These are phyloP conservation scores for Diceros bicornis DNA, from an alignment of 2,797 vertebrate genomes.

Conservation along the genomic window DNA sequence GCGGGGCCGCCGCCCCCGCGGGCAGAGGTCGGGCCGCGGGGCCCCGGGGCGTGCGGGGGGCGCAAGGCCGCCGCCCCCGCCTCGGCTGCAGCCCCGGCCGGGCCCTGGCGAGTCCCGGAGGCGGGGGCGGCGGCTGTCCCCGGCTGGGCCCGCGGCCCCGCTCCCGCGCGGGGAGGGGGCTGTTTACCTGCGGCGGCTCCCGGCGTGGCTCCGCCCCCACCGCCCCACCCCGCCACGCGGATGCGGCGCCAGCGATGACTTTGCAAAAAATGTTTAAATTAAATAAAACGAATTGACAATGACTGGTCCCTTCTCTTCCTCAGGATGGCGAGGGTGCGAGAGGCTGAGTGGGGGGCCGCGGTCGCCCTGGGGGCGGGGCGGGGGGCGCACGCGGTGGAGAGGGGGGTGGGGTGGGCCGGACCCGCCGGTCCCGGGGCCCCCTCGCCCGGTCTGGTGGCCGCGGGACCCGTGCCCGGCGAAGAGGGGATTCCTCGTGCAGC, in stretches of 20 bases:
- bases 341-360: background rate
- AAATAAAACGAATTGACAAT: background rate
- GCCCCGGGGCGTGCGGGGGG: slow-evolving; percentile 38
- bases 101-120: slow-evolving; percentile 51
- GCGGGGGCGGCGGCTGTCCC: slow-evolving; percentile 71
- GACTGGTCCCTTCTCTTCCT: background rate
- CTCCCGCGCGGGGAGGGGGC: slow-evolving; percentile 67
- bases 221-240: slow-evolving; percentile 20
- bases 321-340: background rate
- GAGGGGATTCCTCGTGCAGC: background rate
- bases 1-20: background rate
- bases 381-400: background rate
- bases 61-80: slow-evolving; percentile 49
- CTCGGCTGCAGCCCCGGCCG: slow-evolving; percentile 44
- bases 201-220: slow-evolving; percentile 60
- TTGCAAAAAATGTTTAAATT: slow-evolving; percentile 48
- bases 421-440: background rate
- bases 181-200: slow-evolving; percentile 78
- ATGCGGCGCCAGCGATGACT: slow-evolving; percentile 77
- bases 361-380: background rate
- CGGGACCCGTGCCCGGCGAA: background rate
- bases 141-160: slow-evolving; percentile 15
- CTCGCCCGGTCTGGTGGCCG: background rate
- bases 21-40: slow-evolving; percentile 14
- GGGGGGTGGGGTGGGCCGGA: background rate